These are phyloP conservation scores for Hirtodrosophila trivittata DNA, from an alignment of 2,888 invertebrate species.

Conservation along the genomic window DNA sequence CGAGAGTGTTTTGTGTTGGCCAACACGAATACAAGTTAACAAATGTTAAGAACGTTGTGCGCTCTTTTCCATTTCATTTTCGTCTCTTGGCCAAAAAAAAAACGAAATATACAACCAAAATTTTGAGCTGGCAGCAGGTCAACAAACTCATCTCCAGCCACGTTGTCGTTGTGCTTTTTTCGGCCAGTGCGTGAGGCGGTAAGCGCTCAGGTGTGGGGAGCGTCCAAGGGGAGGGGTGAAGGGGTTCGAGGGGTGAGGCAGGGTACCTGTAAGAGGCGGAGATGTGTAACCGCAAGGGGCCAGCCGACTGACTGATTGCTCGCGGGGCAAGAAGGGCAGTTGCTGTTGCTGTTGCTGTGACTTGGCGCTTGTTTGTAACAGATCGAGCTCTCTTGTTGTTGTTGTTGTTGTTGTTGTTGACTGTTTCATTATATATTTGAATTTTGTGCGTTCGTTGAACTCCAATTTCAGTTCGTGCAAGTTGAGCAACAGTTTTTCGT, in stretches of 20 bases:
- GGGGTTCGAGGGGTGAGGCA: background rate
- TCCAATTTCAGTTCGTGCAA: conserved; percentile 33
- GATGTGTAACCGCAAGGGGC: conserved; percentile 11
- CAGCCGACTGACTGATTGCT: conserved; percentile 65
- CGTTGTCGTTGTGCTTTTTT: conserved; percentile 60
- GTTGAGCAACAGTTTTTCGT: conserved; percentile 57
- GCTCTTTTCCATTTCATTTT: conserved; percentile 79
- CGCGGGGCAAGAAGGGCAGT: conserved; percentile 11
- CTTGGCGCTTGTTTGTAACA: conserved; percentile 66
- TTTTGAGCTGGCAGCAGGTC: conserved; percentile 57
- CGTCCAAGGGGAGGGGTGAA: background rate
- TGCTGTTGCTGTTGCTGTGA: conserved; percentile 32
- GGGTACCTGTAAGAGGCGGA: conserved; percentile 2
- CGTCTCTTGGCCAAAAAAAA: conserved; percentile 61
- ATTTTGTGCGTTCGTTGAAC: conserved; percentile 72
- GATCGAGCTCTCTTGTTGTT: conserved; percentile 57
- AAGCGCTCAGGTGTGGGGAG: background rate
- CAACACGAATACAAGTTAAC: conserved; percentile 6
- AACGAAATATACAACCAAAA: conserved; percentile 33
- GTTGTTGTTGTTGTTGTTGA: conserved; percentile 28
- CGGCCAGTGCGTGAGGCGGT: conserved; percentile 51
- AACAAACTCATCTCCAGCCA: conserved; percentile 73
- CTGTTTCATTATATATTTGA: conserved; percentile 62
- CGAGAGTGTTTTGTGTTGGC: conserved; percentile 47
- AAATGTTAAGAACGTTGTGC: conserved; percentile 44